Evolutionary conservation across 2,113 vertebrate genomes (phyloP).

Genomic region (Laticauda laticaudata): DNA sequence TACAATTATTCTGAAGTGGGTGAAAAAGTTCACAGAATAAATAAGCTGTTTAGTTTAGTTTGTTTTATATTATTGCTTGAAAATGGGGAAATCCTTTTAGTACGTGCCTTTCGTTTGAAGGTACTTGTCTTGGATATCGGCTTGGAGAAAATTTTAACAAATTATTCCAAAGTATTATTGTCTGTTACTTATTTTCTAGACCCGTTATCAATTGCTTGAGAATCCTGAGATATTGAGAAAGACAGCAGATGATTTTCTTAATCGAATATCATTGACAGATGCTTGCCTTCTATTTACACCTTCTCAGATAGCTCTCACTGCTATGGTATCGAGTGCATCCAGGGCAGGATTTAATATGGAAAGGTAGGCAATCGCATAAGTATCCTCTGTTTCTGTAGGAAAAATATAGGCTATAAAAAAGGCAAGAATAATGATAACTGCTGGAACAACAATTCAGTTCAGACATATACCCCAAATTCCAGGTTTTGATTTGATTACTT

Average conservation of each 20-base stretch:
- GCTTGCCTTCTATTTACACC: conserved; percentile 86
- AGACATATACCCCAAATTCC: not conserved
- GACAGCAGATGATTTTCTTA: conserved; percentile 90
- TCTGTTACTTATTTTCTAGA: conserved; percentile 73
- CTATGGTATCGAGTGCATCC: conserved; percentile 85
- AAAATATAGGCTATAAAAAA: not conserved
- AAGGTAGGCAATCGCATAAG: conserved; percentile 70
- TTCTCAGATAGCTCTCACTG: conserved; percentile 88
- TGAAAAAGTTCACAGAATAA: not conserved
- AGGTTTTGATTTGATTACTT: not conserved
- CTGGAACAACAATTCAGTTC: not conserved
- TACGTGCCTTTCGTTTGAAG: not conserved
- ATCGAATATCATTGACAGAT: conserved; percentile 84
- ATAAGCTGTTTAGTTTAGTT: not conserved
- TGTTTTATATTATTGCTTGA: not conserved
- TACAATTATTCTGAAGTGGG: not conserved
- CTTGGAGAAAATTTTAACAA: not conserved
- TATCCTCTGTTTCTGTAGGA: not conserved
- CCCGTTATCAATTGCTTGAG: conserved; percentile 85
- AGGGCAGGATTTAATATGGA: conserved; percentile 90
- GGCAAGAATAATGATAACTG: not conserved
- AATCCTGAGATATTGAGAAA: conserved; percentile 92
- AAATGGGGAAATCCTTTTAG: not conserved
- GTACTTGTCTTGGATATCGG: accelerated
- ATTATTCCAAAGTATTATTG: conserved; percentile 28